Percentiles rank a stretch among this genome's conserved stretches.
Evolutionary conservation across 1,140 invertebrate species (phyloP).

Genomic region (Platorchestia sp.): DNA sequence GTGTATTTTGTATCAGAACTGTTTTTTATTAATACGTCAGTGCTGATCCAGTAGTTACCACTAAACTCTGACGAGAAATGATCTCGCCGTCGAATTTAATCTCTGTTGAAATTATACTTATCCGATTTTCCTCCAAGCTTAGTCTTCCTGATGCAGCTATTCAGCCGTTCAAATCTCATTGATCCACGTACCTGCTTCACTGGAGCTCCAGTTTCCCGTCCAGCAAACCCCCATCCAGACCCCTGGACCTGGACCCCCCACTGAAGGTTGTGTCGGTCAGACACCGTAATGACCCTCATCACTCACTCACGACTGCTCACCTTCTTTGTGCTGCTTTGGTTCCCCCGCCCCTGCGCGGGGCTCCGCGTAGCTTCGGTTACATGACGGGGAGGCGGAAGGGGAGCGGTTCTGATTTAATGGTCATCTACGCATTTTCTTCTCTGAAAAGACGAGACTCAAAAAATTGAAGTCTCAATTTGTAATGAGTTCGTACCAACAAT

Average conservation of each 20-base stretch:
- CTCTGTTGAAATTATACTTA: neutral
- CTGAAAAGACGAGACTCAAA: neutral
- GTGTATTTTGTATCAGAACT: no score
- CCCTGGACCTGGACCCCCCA: neutral
- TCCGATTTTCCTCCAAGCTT: neutral
- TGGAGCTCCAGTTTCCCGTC: neutral
- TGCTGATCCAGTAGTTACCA: neutral
- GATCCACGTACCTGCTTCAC: neutral
- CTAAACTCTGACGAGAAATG: neutral
- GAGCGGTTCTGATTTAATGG: neutral
- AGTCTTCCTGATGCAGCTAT: neutral
- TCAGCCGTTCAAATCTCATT: neutral
- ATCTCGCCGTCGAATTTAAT: neutral
- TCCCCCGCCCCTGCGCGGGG: neutral
- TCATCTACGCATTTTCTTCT: neutral
- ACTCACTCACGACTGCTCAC: neutral
- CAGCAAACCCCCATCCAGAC: neutral
- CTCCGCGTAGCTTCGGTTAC: neutral
- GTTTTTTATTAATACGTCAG: no score
- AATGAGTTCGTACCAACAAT: neutral
- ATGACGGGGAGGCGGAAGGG: neutral
- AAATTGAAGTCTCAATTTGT: neutral
- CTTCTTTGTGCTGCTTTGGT: neutral
- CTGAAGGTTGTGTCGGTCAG: neutral
- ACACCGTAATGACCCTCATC: constrained; percentile 6